Percentiles rank a stretch among this genome's conserved stretches.
phyloP scores from a whole-genome alignment of 2,113 vertebrate species.

The Willisornis vidua region DNA sequence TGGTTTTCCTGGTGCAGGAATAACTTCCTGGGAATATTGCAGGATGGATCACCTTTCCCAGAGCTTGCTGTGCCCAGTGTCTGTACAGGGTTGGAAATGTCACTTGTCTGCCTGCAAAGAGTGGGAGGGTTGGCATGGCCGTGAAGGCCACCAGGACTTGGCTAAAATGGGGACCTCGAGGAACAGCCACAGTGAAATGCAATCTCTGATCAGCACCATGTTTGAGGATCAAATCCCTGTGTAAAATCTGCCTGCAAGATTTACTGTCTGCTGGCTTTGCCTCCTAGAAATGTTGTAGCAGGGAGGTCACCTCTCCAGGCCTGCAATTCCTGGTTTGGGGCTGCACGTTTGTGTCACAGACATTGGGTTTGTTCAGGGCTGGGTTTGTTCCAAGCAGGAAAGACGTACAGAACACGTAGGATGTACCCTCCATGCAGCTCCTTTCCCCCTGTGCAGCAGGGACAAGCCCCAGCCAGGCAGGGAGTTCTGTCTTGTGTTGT shows the following conservation, averaged over 20 bases:
- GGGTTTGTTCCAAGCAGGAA: fast-evolving
- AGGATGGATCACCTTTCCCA: background rate
- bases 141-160: background rate
- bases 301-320: background rate
- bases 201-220: fast-evolving
- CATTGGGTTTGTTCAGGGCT: fast-evolving
- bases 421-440: fast-evolving
- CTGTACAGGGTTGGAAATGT: background rate
- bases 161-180: background rate
- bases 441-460: background rate
- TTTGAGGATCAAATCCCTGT: background rate
- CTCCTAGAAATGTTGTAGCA: background rate
- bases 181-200: background rate
- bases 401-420: background rate
- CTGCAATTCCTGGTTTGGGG: background rate
- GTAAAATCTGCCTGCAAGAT: background rate
- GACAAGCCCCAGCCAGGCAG: background rate
- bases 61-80: background rate
- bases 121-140: background rate
- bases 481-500: background rate
- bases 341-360: fast-evolving
- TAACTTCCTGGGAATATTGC: fast-evolving
- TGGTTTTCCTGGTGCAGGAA: background rate
- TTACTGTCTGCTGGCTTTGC: background rate
- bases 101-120: background rate